Percentiles rank a stretch among this genome's conserved stretches.
Evolutionary conservation across 2,113 vertebrate species (phyloP).

Genomic region (Calypte anna): DNA sequence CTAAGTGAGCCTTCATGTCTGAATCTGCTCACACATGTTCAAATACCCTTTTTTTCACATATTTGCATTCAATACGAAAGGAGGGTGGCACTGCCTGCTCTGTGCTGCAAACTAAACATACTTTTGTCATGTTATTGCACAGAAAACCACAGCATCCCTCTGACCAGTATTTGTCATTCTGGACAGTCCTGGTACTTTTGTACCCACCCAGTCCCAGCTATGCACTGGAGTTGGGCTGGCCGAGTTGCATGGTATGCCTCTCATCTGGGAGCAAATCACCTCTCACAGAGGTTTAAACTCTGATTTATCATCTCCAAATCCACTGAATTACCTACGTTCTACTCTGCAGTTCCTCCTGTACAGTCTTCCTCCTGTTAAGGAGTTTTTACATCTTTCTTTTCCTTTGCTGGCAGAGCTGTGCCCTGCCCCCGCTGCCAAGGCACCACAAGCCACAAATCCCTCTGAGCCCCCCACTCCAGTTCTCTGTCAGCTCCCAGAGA

Average conservation of each 20-base stretch:
- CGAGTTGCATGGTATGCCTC: fast-evolving
- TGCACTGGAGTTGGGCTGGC: fast-evolving
- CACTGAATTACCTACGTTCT: neutral
- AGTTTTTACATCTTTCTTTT: too few species aligned
- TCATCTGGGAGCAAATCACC: neutral
- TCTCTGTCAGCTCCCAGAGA: neutral
- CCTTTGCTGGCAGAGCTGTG: neutral
- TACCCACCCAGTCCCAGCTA: neutral
- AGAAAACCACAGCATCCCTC: neutral
- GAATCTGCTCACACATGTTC: neutral
- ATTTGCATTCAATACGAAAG: neutral
- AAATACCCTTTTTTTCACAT: neutral
- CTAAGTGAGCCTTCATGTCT: fast-evolving
- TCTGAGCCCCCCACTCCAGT: neutral
- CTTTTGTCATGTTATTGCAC: neutral
- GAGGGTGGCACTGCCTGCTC: too few species aligned
- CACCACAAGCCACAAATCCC: neutral
- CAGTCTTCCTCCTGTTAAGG: neutral
- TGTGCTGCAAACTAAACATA: fast-evolving
- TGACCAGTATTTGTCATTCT: neutral
- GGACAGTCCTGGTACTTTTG: neutral
- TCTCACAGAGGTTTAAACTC: neutral
- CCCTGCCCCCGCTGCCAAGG: neutral
- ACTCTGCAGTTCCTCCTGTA: neutral
- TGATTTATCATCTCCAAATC: neutral